Percentiles rank a stretch among this genome's conserved stretches.
These are phyloP conservation scores for Serinus canaria DNA, from an alignment of 2,113 vertebrate species.

Conservation along the genomic window DNA sequence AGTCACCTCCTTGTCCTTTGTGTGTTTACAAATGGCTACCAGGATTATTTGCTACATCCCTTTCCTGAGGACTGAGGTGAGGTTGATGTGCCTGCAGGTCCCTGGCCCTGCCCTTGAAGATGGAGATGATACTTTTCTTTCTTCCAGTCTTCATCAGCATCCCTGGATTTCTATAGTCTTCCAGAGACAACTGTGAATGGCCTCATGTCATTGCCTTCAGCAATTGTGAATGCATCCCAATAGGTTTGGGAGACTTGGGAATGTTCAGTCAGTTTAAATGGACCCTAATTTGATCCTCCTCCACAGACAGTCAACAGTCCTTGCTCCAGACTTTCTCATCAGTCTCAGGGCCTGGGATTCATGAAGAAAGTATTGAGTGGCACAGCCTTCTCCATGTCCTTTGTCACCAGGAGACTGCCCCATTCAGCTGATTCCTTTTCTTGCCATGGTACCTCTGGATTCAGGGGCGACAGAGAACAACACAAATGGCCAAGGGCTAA, in stretches of 20 bases:
- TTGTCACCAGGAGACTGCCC: background rate
- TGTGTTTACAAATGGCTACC: background rate
- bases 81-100: background rate
- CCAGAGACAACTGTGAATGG: background rate
- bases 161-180: background rate
- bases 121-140: background rate
- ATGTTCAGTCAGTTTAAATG: background rate
- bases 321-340: background rate
- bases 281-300: background rate
- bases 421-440: background rate
- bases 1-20: background rate
- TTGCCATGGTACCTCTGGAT: accelerated
- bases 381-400: background rate
- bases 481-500: background rate
- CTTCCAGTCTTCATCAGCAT: background rate
- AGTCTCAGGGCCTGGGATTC: background rate
- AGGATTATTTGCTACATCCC: background rate
- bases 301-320: background rate
- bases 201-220: background rate
- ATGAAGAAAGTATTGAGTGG: background rate
- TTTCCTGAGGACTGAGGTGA: background rate
- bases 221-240: background rate
- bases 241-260: background rate
- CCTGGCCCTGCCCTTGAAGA: background rate
- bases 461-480: background rate